These are phyloP conservation scores for Merluccius polli DNA, from an alignment of 2,797 vertebrate species.

Conservation along the genomic window DNA sequence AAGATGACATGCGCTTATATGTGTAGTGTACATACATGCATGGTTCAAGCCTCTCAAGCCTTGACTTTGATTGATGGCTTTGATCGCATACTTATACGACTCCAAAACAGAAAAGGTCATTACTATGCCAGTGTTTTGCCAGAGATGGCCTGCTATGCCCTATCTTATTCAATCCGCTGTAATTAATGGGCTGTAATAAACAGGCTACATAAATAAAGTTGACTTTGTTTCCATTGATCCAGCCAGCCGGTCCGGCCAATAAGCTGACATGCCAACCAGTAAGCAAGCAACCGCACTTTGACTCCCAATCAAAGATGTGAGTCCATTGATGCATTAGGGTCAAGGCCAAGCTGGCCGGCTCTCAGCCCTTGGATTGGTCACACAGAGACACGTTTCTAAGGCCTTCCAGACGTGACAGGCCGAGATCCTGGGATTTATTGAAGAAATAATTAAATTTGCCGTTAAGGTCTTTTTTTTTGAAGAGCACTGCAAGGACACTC, in stretches of 20 bases:
- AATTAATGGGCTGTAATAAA: neutral
- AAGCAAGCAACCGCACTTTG: neutral
- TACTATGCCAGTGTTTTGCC: neutral
- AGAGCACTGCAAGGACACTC: no score
- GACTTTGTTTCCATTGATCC: neutral
- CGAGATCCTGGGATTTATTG: neutral
- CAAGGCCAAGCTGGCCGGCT: neutral
- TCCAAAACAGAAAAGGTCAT: neutral
- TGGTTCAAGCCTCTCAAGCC: neutral
- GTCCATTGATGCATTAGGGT: neutral
- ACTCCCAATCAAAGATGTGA: neutral
- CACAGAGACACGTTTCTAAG: neutral
- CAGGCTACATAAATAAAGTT: neutral
- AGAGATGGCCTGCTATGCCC: constrained; percentile 1
- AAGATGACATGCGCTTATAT: neutral
- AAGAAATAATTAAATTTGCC: neutral
- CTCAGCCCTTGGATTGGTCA: neutral
- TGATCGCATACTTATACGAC: neutral
- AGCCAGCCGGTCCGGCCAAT: neutral
- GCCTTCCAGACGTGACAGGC: neutral
- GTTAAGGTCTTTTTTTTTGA: neutral
- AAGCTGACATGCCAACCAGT: neutral
- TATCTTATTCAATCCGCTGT: neutral
- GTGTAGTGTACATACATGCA: neutral
- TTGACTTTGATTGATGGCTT: neutral